Percentiles rank a stretch among this genome's conserved stretches.
phyloP scores from a whole-genome alignment of 2,797 vertebrate species.

The Pteropus rufus region DNA sequence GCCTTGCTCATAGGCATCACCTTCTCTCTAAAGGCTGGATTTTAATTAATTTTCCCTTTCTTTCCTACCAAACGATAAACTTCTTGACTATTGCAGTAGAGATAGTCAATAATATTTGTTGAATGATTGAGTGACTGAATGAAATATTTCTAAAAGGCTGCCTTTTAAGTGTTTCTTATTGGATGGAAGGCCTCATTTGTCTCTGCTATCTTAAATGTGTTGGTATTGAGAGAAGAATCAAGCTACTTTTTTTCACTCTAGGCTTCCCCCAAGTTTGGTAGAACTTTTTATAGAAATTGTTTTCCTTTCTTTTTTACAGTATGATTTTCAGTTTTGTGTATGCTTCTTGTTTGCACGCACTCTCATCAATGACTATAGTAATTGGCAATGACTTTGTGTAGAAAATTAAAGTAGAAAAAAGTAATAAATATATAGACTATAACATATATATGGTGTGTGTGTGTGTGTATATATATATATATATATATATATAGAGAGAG shows the following conservation, averaged over 20 bases:
- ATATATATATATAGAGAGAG: too few relatives aligned
- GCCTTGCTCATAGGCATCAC: not conserved
- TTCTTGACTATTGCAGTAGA: not conserved
- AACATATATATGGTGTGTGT: too few relatives aligned
- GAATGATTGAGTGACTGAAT: not conserved
- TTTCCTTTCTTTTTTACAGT: not conserved
- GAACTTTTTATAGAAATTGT: not conserved
- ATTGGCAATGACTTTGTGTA: too few relatives aligned
- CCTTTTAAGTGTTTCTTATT: not conserved
- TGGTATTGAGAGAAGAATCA: not conserved
- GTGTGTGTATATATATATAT: too few relatives aligned
- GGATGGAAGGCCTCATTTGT: not conserved
- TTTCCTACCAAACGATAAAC: not conserved
- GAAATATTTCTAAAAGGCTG: not conserved
- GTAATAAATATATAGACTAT: too few relatives aligned
- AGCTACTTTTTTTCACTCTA: not conserved
- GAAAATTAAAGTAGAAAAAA: too few relatives aligned
- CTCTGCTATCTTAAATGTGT: not conserved
- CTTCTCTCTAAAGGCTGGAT: not conserved
- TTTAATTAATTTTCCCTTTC: conserved; percentile 9
- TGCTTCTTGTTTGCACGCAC: not conserved
- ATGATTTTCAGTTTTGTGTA: conserved; percentile 67
- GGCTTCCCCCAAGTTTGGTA: not conserved
- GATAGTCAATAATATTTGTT: conserved; percentile 10
- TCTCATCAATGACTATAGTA: not conserved